Base-by-base conservation (phyloP, 2,797 vertebrate species). In the Gadopsis bispinosus region DNA sequence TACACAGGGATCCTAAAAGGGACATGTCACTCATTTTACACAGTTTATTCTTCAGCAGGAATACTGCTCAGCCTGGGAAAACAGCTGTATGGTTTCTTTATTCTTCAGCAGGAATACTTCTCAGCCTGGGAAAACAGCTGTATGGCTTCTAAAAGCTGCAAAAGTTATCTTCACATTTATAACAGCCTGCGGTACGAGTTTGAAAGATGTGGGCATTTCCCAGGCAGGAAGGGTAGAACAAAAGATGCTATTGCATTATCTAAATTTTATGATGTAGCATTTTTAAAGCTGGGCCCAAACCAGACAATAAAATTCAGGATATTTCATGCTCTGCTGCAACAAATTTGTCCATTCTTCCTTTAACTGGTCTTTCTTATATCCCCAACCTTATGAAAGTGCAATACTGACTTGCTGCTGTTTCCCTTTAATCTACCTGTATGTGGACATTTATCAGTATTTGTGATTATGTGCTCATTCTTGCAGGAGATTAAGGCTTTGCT, bases 401-500 rank as follows among this genome's bases (percentile, higher is more conserved):
- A 4, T 41, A 5, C 3, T 26, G 20, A 33, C 47, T 47, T 8
- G 6, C 22, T 31, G 1, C 7, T 14, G 1, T 58, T 5, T 12
- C 6, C 17, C 4, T 56, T 45, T 37, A 35, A 12, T 47, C 35
- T 59, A 1, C 16, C 33, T 58, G 14, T 26, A 19, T 2, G 13
- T 43, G 16, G 59, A 6, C 26, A 3, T 45, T 0, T n/a, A 7
- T 45, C 11, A n/a, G 20, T 70, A 7, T 48, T 77, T 14, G 10
- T 73, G 5, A 7, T 84, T 47, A 0, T 88, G 31, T 66, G 5
- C 8, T 73, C 10, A 37, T 48, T 73, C 31, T 82, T 85, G n/a
- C 73, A 99, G 98, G 98, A 99, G 94, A 96, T 99, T 83, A 95
- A 94, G 12, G 93, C 98, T 73, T 87, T 99, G 81, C 93, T 99